Percentiles rank a stretch among this genome's conserved stretches.
phyloP scores from a whole-genome alignment of 1,140 invertebrate species.

The Bombus difficillimus region DNA sequence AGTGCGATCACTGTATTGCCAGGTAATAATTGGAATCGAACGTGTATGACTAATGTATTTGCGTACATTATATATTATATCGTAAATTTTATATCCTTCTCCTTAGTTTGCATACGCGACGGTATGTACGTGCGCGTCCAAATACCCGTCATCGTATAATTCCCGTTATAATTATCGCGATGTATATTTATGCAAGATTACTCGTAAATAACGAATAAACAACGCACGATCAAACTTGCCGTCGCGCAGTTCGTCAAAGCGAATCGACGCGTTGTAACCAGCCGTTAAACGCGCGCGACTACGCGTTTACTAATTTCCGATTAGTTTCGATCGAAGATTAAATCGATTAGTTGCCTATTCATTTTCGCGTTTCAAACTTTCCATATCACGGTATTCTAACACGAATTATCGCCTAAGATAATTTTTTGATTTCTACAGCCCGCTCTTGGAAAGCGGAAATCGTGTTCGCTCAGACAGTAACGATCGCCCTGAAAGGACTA shows the following conservation, averaged over 20 bases:
- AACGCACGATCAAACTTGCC: not conserved
- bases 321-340: not conserved
- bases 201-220: slow-evolving; percentile 24
- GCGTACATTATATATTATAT: slow-evolving; percentile 28
- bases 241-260: not conserved
- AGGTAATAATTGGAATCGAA: slow-evolving; percentile 33
- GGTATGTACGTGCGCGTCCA: not conserved
- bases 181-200: slow-evolving; percentile 1
- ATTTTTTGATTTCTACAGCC: not conserved
- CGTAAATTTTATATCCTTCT: slow-evolving; percentile 20
- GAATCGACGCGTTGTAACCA: not conserved
- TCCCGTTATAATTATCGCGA: not conserved
- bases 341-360: no score
- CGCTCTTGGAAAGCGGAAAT: no score
- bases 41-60: not conserved
- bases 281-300: no score
- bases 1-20: not conserved
- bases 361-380: not conserved
- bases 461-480: not conserved
- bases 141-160: not conserved
- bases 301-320: not conserved
- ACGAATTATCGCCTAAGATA: no score
- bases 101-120: not conserved
- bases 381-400: no score
- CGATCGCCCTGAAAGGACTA: not conserved